Conservation (phyloP, 2,113 vertebrate genomes). For the Ranitomeya variabilis region DNA sequence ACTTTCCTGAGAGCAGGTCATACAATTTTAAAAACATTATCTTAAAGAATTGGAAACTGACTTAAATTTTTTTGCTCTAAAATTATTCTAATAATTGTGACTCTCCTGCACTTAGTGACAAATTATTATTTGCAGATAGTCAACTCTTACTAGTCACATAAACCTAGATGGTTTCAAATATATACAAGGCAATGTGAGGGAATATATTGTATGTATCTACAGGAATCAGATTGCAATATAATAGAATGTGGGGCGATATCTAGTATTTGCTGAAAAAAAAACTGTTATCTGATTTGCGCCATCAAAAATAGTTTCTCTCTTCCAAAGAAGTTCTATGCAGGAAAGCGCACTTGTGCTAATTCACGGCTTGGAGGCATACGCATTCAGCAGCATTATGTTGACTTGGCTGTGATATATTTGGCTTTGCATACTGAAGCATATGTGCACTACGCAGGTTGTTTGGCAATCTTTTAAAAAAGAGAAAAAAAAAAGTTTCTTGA, state of each 20-base stretch:
- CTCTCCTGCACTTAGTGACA: not conserved
- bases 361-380: constrained; percentile 49
- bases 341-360: constrained; percentile 47
- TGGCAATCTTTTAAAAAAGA: constrained; percentile 52
- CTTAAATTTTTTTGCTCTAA: too few species aligned
- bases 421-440: constrained; percentile 55
- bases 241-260: not conserved
- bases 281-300: not conserved
- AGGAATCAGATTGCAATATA: not conserved
- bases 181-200: not conserved
- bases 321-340: constrained; percentile 33
- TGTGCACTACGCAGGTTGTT: constrained; percentile 57
- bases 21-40: too few species aligned
- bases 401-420: constrained; percentile 59
- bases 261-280: not conserved
- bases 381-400: constrained; percentile 56
- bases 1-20: too few species aligned
- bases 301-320: not conserved
- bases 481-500: constrained; percentile 51
- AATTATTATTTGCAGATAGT: not conserved
- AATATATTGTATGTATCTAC: not conserved
- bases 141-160: not conserved
- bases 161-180: not conserved
- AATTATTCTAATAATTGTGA: too few species aligned
- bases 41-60: too few species aligned